Percentiles rank a stretch among this genome's conserved stretches.
Evolutionary conservation across 2,113 vertebrate species (phyloP).

Genomic region (Pristiophorus japonicus): DNA sequence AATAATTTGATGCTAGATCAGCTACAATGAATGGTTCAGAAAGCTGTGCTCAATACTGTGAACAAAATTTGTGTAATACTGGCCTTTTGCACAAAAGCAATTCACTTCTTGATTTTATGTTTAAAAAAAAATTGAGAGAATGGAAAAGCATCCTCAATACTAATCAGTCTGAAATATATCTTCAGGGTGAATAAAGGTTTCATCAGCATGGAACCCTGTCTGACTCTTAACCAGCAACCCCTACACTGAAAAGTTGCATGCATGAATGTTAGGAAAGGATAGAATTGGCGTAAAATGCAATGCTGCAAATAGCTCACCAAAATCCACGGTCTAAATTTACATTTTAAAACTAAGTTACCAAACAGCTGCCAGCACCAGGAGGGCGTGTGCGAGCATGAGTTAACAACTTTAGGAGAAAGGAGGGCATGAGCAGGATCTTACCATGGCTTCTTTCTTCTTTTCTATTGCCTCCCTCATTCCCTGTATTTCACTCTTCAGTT

Average conservation of each 20-base stretch:
- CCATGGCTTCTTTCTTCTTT: constrained; percentile 23
- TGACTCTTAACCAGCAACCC: neutral
- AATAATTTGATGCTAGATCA: neutral
- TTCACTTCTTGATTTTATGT: neutral
- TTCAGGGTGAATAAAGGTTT: neutral
- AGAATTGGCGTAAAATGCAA: neutral
- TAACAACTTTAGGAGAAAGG: neutral
- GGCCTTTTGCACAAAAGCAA: neutral
- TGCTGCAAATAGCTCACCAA: neutral
- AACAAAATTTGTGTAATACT: neutral
- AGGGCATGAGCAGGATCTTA: neutral
- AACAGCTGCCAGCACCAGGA: neutral
- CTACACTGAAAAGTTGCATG: neutral
- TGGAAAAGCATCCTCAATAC: neutral
- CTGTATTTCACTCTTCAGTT: constrained; percentile 18
- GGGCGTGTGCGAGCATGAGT: too few relatives aligned
- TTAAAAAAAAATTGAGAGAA: neutral
- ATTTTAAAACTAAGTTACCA: neutral
- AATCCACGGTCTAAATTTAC: neutral
- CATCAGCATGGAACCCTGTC: neutral
- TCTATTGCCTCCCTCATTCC: neutral
- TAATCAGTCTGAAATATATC: neutral
- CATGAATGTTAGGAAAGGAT: neutral
- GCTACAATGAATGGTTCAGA: neutral
- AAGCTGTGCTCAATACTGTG: neutral